A percentile compares a stretch with the other conserved stretches of the same genome.
Conservation (phyloP, 2,888 invertebrate species). For the Sminthurinus aureus region DNA sequence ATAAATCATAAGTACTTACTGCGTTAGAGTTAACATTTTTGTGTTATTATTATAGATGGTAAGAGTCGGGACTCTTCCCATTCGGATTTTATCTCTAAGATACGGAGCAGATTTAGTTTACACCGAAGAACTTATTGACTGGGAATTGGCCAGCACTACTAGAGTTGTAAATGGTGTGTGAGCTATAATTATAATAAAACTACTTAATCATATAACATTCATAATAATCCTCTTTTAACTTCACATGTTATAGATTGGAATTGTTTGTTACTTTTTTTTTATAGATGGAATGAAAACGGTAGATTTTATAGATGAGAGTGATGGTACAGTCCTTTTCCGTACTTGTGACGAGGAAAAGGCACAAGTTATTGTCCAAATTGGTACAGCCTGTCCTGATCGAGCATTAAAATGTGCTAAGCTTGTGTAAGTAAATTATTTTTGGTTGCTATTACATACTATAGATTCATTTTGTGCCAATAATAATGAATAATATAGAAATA, state of each 20-base stretch:
- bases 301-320: slow-evolving; percentile 88
- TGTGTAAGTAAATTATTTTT: slow-evolving; percentile 70
- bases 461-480: neutral
- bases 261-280: slow-evolving; percentile 61
- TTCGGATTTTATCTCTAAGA: slow-evolving; percentile 85
- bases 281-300: slow-evolving; percentile 89
- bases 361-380: slow-evolving; percentile 89
- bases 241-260: no score
- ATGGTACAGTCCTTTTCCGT: slow-evolving; percentile 90
- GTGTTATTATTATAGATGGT: slow-evolving; percentile 74
- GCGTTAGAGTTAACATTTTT: no score
- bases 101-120: slow-evolving; percentile 98
- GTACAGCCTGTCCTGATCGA: slow-evolving; percentile 86
- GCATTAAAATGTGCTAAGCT: slow-evolving; percentile 88
- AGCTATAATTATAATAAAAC: neutral
- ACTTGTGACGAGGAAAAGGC: slow-evolving; percentile 84
- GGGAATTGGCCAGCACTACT: slow-evolving; percentile 84
- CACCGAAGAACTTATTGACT: slow-evolving; percentile 93
- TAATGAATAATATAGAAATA: neutral
- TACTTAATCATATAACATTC: neutral
- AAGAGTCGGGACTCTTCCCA: slow-evolving; percentile 90
- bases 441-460: neutral
- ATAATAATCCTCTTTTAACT: neutral
- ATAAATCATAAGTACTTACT: no score
- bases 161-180: slow-evolving; percentile 80